These are phyloP conservation scores for Anthoptus insignis DNA, from an alignment of 2,888 invertebrate genomes.

Conservation along the genomic window DNA sequence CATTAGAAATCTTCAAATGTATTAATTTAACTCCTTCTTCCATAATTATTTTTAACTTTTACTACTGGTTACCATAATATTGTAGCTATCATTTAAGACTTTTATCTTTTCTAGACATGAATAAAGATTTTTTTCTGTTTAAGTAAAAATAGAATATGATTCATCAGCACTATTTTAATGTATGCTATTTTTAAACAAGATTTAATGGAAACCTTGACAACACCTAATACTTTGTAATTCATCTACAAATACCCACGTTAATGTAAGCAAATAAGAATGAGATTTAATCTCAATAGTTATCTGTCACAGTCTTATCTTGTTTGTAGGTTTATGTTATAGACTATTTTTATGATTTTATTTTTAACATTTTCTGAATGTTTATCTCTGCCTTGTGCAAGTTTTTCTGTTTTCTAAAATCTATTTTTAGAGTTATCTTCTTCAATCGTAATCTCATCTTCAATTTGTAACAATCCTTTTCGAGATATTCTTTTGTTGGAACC, in stretches of 20 bases:
- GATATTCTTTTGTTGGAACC: background rate
- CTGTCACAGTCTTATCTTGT: constrained; percentile 26
- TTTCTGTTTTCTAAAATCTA: background rate
- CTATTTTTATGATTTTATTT: constrained; percentile 22
- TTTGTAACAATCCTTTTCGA: background rate
- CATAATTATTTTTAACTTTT: no score
- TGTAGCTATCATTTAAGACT: no score
- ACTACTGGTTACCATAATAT: no score
- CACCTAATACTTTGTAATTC: background rate
- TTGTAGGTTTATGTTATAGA: constrained; percentile 17
- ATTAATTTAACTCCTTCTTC: no score
- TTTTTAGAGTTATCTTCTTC: constrained; percentile 20
- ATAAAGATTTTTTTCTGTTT: background rate
- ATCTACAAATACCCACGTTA: background rate
- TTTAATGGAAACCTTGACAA: background rate
- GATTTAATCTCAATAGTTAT: constrained; percentile 22
- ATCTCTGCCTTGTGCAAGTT: background rate
- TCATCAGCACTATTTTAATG: background rate
- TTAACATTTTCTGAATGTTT: constrained; percentile 11
- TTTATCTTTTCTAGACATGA: no score
- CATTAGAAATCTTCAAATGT: no score
- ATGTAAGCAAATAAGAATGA: constrained; percentile 15
- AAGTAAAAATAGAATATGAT: background rate
- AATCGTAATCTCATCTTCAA: no score
- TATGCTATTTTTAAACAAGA: constrained; percentile 2